Evolutionary conservation across 2,888 invertebrate species (phyloP).

Genomic region (Calameuta idolon): DNA sequence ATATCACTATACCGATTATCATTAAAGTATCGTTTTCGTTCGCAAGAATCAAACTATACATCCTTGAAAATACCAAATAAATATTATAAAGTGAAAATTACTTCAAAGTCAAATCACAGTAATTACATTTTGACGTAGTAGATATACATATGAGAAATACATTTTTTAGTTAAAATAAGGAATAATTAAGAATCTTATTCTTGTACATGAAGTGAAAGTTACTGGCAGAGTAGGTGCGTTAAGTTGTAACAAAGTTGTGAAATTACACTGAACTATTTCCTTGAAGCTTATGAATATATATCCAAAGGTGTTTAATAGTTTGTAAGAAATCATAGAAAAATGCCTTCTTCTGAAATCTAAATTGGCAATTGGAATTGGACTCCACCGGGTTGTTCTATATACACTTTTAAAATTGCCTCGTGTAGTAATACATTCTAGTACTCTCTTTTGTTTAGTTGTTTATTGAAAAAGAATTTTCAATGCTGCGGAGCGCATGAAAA

Average conservation of each 20-base stretch:
- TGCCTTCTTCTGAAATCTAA: slow-evolving; percentile 17
- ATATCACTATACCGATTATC: neutral
- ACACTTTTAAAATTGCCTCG: slow-evolving; percentile 50
- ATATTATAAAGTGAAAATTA: neutral
- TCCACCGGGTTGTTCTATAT: slow-evolving; percentile 36
- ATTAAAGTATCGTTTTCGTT: neutral
- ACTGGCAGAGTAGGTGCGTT: neutral
- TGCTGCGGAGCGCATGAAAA: neutral
- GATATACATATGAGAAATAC: neutral
- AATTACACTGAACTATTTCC: neutral
- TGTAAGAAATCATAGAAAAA: slow-evolving; percentile 9
- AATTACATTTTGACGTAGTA: neutral
- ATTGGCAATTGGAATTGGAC: slow-evolving; percentile 17
- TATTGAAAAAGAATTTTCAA: slow-evolving; percentile 7
- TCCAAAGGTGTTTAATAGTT: neutral
- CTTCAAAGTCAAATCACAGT: neutral
- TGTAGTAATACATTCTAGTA: slow-evolving; percentile 45
- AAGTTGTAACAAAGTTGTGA: slow-evolving; percentile 12
- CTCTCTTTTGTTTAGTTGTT: slow-evolving; percentile 22
- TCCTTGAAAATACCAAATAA: slow-evolving; percentile 1
- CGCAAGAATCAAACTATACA: neutral
- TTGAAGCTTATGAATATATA: neutral
- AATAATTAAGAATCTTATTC: neutral
- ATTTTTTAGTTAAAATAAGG: neutral
- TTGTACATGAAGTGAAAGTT: neutral